phyloP scores from a whole-genome alignment of 1,140 invertebrate species.

The Lepeophtheirus salmonis region DNA sequence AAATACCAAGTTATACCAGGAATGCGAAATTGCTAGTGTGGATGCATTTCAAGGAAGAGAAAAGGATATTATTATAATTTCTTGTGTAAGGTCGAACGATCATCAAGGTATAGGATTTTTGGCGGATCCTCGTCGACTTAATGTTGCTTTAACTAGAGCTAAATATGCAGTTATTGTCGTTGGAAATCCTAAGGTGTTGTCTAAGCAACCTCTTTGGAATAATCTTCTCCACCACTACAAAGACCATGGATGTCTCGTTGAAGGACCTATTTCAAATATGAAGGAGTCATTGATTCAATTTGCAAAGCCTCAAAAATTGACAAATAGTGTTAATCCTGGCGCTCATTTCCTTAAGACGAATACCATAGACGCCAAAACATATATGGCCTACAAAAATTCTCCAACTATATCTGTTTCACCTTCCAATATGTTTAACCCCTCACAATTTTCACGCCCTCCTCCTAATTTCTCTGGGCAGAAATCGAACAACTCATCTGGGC shows the following conservation, averaged over 20 bases:
- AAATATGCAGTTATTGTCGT: conserved; percentile 97
- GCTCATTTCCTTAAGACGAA: conserved; percentile 91
- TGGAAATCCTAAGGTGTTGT: conserved; percentile 94
- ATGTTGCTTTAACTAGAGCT: conserved; percentile 91
- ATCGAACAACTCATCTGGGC: neutral
- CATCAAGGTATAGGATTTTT: conserved; percentile 83
- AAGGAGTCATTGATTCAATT: conserved; percentile 94
- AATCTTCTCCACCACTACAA: conserved; percentile 94
- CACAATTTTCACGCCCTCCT: conserved; percentile 14
- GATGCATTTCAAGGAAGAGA: conserved; percentile 95
- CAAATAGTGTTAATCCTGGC: conserved; percentile 82
- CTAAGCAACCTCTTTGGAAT: conserved; percentile 96
- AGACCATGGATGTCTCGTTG: conserved; percentile 88
- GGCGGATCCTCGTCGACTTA: conserved; percentile 88
- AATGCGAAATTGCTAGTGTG: conserved; percentile 97
- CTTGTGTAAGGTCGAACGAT: conserved; percentile 72
- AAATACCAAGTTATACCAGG: conserved; percentile 89
- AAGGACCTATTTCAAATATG: conserved; percentile 90
- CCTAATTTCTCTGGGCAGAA: neutral
- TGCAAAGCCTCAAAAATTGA: conserved; percentile 83
- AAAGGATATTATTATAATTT: conserved; percentile 96
- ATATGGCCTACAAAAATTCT: conserved; percentile 40
- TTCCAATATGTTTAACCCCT: conserved; percentile 30
- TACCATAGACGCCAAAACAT: conserved; percentile 71
- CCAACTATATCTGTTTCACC: neutral